Base-by-base conservation (phyloP, 2,888 invertebrate species). In the Syritta pipiens region DNA sequence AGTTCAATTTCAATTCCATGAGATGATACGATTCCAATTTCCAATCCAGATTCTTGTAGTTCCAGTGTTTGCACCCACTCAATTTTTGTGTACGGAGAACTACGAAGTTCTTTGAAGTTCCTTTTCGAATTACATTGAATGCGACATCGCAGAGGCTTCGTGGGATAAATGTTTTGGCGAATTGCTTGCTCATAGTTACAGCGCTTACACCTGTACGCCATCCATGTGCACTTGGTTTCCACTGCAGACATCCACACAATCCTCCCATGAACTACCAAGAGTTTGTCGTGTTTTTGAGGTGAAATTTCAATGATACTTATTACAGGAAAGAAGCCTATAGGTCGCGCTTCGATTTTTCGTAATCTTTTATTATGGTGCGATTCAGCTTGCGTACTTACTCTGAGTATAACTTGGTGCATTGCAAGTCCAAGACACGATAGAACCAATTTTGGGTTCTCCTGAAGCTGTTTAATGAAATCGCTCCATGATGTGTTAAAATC, bases 1-100 rank as follows among this genome's bases (percentile, higher is more conserved):
- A 98, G 89, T 87, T 97, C 96, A 86, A 97, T 94, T 86, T 97
- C 97, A 22, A 98, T 91, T 82, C 93, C 94, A 81, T 94, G 90
- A 1, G 96, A 95, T 1, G 96, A 95, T 44, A 93, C 91, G 19
- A 94, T 94, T 74, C 92, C 92, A 82, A 92, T 91, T 81, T 92
- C 91, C 90, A 83, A 82, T 2, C 83, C 72, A 2, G 83, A 76
- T 88, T 97, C 97, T 87, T 96, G 96, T 71, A 97, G 89, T 84
- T 94, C 93, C 55, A 97, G 91, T 10, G 92, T 92, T 90, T 97
- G 97, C 90, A 93, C 94, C 83, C 94, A 93, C 22, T 93, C 91
- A 4, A 95, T 94, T 83, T 91, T 92, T 1, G 96, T 95, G 83
- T 92, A 91, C 0, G 91, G 90, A 1, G 95, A 95, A n/a, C 90